These are phyloP conservation scores for Phataginus tricuspis DNA, from an alignment of 2,797 vertebrate species.

Conservation along the genomic window DNA sequence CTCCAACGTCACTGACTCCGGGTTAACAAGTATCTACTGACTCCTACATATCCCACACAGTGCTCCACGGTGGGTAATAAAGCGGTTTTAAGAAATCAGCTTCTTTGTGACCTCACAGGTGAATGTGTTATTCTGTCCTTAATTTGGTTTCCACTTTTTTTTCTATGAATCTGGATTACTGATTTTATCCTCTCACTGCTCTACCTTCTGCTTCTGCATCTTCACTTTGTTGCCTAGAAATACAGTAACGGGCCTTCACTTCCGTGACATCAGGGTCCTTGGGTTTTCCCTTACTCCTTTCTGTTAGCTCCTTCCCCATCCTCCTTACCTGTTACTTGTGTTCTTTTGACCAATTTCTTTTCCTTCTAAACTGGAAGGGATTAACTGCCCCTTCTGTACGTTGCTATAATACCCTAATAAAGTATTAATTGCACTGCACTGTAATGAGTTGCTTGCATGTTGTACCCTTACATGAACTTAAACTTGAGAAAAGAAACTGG, in stretches of 20 bases:
- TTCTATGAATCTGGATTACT: neutral
- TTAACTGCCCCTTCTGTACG: neutral
- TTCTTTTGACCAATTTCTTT: neutral
- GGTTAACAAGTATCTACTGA: neutral
- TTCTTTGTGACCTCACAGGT: neutral
- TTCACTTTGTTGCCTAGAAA: neutral
- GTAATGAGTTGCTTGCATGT: neutral
- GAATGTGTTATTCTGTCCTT: neutral
- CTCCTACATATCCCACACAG: neutral
- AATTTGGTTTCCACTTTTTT: neutral
- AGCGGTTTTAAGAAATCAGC: neutral
- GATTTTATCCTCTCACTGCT: neutral
- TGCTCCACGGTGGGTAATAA: neutral
- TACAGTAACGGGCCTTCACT: neutral
- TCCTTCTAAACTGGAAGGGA: neutral
- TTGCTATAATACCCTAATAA: neutral
- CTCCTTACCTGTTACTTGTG: neutral
- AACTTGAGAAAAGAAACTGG: neutral
- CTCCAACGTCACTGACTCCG: neutral
- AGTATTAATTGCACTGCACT: neutral
- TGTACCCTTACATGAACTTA: neutral
- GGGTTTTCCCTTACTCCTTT: neutral
- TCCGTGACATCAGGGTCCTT: neutral
- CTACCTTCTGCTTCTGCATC: neutral
- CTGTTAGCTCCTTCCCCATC: neutral